Percentiles rank a stretch among this genome's conserved stretches.
These are phyloP conservation scores for Meloidogyne exigua DNA, from an alignment of 1,140 invertebrate species.

Conservation along the genomic window DNA sequence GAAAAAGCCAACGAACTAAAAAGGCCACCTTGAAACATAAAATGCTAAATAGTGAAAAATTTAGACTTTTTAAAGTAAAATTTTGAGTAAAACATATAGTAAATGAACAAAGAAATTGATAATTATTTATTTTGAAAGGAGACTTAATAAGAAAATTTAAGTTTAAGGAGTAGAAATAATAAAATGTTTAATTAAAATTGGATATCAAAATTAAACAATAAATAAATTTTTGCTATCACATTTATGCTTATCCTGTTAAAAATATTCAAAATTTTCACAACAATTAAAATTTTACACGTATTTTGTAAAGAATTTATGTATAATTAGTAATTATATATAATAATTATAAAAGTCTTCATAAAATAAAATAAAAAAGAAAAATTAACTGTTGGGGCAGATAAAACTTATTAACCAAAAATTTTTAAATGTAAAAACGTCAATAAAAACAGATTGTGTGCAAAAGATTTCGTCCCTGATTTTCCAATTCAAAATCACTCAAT, in stretches of 20 bases:
- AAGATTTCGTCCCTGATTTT: slow-evolving; percentile 78
- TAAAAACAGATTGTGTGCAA: slow-evolving; percentile 92
- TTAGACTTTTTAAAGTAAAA: not conserved
- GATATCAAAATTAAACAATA: not conserved
- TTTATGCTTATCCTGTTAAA: not conserved
- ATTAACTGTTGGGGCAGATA: not conserved
- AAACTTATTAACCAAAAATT: too few relatives aligned
- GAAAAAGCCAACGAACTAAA: too few relatives aligned
- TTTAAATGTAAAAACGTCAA: slow-evolving; percentile 66
- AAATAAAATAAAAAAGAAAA: not conserved
- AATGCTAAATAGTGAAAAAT: too few relatives aligned
- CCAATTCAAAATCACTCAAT: slow-evolving; percentile 86
- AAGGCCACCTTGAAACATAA: too few relatives aligned
- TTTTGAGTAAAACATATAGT: too few relatives aligned
- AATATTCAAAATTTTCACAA: not conserved
- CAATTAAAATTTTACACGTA: not conserved
- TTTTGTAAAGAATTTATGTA: not conserved
- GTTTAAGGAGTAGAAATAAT: too few relatives aligned
- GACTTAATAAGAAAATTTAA: too few relatives aligned
- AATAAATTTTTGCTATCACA: not conserved
- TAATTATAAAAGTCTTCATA: too few relatives aligned
- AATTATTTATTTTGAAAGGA: too few relatives aligned
- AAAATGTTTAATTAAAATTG: too few relatives aligned
- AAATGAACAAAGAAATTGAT: too few relatives aligned
- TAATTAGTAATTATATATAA: too few relatives aligned